phyloP scores from a whole-genome alignment of 1,140 invertebrate genomes.

The Brachionus koreanus region DNA sequence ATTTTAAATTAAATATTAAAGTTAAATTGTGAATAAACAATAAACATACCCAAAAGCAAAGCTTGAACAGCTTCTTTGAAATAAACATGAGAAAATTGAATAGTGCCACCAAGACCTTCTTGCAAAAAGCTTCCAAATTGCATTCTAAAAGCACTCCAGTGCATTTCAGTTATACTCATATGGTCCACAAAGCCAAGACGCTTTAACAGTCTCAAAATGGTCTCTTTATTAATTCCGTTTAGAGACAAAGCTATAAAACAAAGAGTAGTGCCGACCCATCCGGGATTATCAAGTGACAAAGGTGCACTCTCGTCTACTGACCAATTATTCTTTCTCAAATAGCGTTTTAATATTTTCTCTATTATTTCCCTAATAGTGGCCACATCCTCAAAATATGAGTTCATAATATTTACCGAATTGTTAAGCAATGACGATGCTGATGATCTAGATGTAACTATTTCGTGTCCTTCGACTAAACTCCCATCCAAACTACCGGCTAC shows the following conservation, averaged over 20 bases:
- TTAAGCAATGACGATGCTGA: background rate
- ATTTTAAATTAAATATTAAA: too few relatives aligned
- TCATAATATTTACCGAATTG: constrained; percentile 37
- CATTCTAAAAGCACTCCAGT: constrained; percentile 53
- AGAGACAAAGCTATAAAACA: constrained; percentile 52
- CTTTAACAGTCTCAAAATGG: constrained; percentile 50
- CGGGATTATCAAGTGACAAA: constrained; percentile 45
- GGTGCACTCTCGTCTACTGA: background rate
- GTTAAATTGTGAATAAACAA: too few relatives aligned
- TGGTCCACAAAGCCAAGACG: constrained; percentile 50
- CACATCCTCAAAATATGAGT: constrained; percentile 37
- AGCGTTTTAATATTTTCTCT: constrained; percentile 15
- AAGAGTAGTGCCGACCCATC: constrained; percentile 55
- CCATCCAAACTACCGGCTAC: background rate
- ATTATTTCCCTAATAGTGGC: constrained; percentile 15
- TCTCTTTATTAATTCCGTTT: constrained; percentile 50
- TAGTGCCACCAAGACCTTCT: constrained; percentile 50
- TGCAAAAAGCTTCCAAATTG: constrained; percentile 49
- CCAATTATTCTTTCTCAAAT: constrained; percentile 41
- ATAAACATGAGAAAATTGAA: constrained; percentile 53
- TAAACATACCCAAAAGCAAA: constrained; percentile 53
- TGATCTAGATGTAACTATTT: background rate
- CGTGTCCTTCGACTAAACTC: constrained; percentile 6
- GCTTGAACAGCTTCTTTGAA: constrained; percentile 54
- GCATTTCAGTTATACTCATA: constrained; percentile 49